Percentiles rank a stretch among this genome's conserved stretches.
Conservation (phyloP, 2,113 vertebrate species). For the Typhlomys cinereus region DNA sequence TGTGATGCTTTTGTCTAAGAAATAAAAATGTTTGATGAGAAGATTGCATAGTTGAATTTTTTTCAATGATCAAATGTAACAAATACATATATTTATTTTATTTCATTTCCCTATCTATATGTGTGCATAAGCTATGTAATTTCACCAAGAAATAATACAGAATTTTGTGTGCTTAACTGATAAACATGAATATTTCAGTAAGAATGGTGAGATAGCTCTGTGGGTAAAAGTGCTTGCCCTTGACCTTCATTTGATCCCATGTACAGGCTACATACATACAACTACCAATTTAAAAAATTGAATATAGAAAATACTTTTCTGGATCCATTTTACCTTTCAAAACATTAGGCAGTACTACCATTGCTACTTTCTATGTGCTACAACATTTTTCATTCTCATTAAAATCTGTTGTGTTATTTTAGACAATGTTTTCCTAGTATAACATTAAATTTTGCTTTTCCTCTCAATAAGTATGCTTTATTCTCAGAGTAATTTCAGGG, state of each 20-base stretch:
- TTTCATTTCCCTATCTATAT: no score
- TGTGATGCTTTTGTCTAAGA: not conserved
- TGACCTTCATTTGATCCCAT: no score
- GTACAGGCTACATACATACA: no score
- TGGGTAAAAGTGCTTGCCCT: no score
- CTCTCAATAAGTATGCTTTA: not conserved
- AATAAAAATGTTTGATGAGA: constrained; percentile 3
- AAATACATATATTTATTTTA: not conserved
- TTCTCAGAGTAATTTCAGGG: not conserved
- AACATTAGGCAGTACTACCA: no score
- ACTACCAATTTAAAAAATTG: no score
- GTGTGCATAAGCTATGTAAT: not conserved
- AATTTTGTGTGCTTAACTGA: no score
- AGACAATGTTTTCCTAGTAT: not conserved
- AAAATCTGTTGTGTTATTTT: not conserved
- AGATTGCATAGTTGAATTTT: constrained; percentile 28
- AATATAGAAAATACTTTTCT: constrained; percentile 31
- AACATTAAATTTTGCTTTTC: not conserved
- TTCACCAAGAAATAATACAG: no score
- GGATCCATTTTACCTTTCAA: constrained; percentile 3
- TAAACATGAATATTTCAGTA: constrained; percentile 7
- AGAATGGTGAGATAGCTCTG: no score
- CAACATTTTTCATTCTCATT: constrained; percentile 8
- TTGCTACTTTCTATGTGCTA: not conserved
- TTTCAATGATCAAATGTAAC: not conserved